Conservation (phyloP, 2,888 invertebrate genomes). For the Phania funesta region DNA sequence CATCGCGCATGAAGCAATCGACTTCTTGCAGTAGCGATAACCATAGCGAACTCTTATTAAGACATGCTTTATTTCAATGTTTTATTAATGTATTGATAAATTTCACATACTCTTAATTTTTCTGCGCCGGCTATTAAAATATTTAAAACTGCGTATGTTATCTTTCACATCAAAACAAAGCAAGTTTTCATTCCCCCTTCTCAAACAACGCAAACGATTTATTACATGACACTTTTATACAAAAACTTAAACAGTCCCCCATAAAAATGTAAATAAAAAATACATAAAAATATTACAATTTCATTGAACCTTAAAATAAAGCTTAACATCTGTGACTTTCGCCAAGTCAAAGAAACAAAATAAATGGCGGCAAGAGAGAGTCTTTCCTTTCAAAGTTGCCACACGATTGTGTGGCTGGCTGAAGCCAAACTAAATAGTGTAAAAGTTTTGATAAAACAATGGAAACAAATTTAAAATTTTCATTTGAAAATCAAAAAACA, state of each 20-base stretch:
- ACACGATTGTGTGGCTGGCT: background rate
- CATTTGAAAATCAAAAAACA: conserved; percentile 5
- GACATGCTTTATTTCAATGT: no score
- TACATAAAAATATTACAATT: conserved; percentile 8
- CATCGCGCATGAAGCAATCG: no score
- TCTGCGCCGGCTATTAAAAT: no score
- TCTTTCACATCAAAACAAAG: background rate
- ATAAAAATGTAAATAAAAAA: background rate
- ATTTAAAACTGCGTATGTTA: background rate
- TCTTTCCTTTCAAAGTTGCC: background rate
- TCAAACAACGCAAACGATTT: no score
- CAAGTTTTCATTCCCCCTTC: background rate
- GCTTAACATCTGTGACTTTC: conserved; percentile 54
- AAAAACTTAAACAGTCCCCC: background rate
- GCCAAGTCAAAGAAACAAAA: background rate
- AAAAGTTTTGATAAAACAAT: conserved; percentile 32
- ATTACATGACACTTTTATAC: background rate
- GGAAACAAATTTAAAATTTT: background rate
- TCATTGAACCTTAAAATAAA: conserved; percentile 58
- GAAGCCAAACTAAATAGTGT: background rate
- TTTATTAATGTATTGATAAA: no score
- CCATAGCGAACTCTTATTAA: no score
- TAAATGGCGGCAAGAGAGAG: background rate
- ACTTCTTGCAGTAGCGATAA: no score
- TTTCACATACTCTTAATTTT: no score